These are phyloP conservation scores for Anneissia japonica DNA, from an alignment of 35 echinoderm and acorn worm species.

Conservation along the genomic window DNA sequence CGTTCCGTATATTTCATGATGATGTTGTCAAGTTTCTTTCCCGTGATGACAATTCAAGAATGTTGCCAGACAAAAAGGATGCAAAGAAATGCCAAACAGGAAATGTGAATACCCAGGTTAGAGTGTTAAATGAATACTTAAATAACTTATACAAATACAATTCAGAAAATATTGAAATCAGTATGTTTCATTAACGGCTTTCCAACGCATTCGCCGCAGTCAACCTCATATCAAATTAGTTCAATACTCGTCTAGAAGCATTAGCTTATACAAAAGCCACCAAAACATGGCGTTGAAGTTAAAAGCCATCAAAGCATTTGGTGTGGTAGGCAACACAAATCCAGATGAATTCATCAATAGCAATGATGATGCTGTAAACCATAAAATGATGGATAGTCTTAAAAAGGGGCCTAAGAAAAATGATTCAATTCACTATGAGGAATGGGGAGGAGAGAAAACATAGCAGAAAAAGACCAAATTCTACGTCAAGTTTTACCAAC, in stretches of 20 bases:
- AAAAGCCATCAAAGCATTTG: slow-evolving; percentile 21
- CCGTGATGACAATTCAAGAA: too few relatives aligned
- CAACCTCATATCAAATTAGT: slow-evolving; percentile 17
- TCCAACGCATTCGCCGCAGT: background rate
- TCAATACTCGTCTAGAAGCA: slow-evolving; percentile 14
- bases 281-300: slow-evolving; percentile 24
- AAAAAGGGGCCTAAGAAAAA: background rate
- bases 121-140: too few relatives aligned
- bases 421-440: slow-evolving; percentile 24
- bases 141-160: too few relatives aligned
- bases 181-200: too few relatives aligned
- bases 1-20: too few relatives aligned
- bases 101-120: too few relatives aligned
- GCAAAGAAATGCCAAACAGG: too few relatives aligned
- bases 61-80: too few relatives aligned
- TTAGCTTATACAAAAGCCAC: slow-evolving; percentile 10
- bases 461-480: background rate
- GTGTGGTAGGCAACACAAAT: background rate
- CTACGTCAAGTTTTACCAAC: background rate
- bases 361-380: slow-evolving; percentile 5
- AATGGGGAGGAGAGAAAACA: slow-evolving; percentile 7
- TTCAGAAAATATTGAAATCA: too few relatives aligned
- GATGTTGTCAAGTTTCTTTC: too few relatives aligned
- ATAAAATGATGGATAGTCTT: background rate
- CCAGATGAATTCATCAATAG: slow-evolving; percentile 23